Evolutionary conservation across 1,140 invertebrate genomes (phyloP).

Genomic region (Scaptomyza hsui): DNA sequence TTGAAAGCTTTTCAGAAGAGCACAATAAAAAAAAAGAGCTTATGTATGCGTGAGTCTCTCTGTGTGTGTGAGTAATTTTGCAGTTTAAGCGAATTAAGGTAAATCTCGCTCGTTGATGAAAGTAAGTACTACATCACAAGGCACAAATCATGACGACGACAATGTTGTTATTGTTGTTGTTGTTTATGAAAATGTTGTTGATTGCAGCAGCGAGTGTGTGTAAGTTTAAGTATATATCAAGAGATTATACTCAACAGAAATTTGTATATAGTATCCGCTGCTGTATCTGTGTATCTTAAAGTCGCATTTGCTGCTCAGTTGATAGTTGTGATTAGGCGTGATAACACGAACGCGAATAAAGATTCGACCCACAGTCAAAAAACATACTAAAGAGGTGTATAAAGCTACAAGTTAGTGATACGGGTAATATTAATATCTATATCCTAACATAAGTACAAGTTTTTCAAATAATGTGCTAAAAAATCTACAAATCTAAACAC

Average conservation of each 20-base stretch:
- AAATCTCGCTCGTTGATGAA: slow-evolving; percentile 40
- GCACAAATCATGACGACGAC: slow-evolving; percentile 13
- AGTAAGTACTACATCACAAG: slow-evolving; percentile 50
- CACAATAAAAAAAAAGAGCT: slow-evolving; percentile 14
- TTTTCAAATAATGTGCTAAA: too few relatives aligned
- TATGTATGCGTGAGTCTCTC: not conserved
- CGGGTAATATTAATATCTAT: slow-evolving; percentile 28
- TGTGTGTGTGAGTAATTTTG: slow-evolving; percentile 43
- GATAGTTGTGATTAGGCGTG: slow-evolving; percentile 71
- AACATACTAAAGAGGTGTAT: slow-evolving; percentile 1
- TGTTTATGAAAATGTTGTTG: slow-evolving; percentile 36
- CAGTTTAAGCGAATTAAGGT: slow-evolving; percentile 65
- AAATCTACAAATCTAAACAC: too few relatives aligned
- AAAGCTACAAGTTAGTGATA: not conserved
- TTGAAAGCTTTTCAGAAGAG: slow-evolving; percentile 7
- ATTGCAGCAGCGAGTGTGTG: slow-evolving; percentile 23
- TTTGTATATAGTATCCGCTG: slow-evolving; percentile 1
- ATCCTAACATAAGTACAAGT: too few relatives aligned
- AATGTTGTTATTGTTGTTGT: slow-evolving; percentile 14
- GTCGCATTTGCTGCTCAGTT: slow-evolving; percentile 52
- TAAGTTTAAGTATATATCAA: not conserved
- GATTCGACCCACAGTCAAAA: not conserved
- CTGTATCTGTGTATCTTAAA: slow-evolving; percentile 36
- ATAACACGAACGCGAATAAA: slow-evolving; percentile 46
- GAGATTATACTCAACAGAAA: slow-evolving; percentile 10